Evolutionary conservation across 2,888 invertebrate species (phyloP).

Genomic region (Stratiomys singularior): DNA sequence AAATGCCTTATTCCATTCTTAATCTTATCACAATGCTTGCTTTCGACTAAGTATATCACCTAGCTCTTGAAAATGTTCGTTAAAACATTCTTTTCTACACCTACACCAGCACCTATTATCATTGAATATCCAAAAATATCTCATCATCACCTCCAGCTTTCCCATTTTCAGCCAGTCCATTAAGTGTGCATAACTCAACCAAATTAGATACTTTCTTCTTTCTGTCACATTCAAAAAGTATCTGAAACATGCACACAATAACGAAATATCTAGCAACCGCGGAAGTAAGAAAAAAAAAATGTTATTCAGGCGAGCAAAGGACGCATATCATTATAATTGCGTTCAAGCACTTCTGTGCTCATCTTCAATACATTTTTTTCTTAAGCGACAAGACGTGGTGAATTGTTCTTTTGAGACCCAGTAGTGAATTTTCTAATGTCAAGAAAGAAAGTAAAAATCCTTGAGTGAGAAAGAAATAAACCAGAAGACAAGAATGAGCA

Average conservation of each 20-base stretch:
- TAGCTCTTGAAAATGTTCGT: no score
- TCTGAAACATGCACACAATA: neutral
- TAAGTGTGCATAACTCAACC: neutral
- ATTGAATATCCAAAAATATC: neutral
- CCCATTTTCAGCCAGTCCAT: neutral
- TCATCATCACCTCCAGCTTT: neutral
- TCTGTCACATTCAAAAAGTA: no score
- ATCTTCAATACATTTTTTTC: neutral
- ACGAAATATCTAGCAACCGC: neutral
- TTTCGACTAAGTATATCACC: no score
- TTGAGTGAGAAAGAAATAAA: neutral
- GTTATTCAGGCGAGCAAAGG: no score
- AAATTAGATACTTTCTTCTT: neutral
- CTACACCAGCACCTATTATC: no score
- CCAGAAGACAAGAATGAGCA: neutral
- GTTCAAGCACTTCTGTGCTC: neutral
- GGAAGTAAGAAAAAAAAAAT: neutral
- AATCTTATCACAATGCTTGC: no score
- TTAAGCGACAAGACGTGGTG: neutral
- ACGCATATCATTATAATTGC: conserved; percentile 2
- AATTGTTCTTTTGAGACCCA: neutral
- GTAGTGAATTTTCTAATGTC: neutral
- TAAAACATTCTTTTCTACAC: no score
- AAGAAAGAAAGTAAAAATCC: neutral
- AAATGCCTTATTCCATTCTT: no score